Evolutionary conservation across 2,888 invertebrate genomes (phyloP).

Genomic region (Cheiracanthium punctorium): DNA sequence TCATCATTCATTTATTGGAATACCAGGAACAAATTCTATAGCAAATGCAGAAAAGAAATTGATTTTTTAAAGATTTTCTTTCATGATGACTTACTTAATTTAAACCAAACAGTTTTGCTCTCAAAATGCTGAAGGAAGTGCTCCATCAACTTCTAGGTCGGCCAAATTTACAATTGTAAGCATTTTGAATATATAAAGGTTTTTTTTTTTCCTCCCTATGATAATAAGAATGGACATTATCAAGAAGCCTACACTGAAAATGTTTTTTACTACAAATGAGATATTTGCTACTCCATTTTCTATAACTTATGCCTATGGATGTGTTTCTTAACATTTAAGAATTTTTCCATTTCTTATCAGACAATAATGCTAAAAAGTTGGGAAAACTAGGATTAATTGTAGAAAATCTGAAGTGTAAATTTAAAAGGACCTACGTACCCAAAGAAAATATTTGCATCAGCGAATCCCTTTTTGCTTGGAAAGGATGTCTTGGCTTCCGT

Average conservation of each 20-base stretch:
- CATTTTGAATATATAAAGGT: too few relatives aligned
- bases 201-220: too few relatives aligned
- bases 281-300: too few relatives aligned
- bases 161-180: too few relatives aligned
- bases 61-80: conserved; percentile 18
- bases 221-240: too few relatives aligned
- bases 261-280: too few relatives aligned
- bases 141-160: too few relatives aligned
- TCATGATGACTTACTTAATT: not conserved
- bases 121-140: too few relatives aligned
- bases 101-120: conserved; percentile 16
- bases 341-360: conserved; percentile 1
- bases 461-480: conserved; percentile 1
- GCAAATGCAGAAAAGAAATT: not conserved
- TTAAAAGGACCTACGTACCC: too few relatives aligned
- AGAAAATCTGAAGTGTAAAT: too few relatives aligned
- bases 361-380: not conserved
- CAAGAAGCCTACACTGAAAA: too few relatives aligned
- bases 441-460: too few relatives aligned
- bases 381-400: not conserved
- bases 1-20: conserved; percentile 10
- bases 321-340: conserved; percentile 13
- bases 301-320: conserved; percentile 1
- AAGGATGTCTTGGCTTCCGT: not conserved
- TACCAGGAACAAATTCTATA: not conserved